Evolutionary conservation across 2,888 invertebrate species (phyloP).

Genomic region (Leptinotarsa juncta): DNA sequence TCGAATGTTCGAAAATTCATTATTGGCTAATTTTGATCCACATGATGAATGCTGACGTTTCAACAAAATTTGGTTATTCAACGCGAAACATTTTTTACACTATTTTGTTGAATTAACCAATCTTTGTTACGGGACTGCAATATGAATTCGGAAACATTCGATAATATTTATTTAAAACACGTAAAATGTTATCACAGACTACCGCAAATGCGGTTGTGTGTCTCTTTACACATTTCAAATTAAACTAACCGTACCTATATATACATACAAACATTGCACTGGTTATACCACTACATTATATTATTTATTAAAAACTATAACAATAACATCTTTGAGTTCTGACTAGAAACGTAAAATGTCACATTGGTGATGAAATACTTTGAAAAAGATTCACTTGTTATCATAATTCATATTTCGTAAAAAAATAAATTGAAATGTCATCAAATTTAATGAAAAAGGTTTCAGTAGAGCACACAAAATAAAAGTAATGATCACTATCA

Average conservation of each 20-base stretch:
- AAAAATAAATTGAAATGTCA: no score
- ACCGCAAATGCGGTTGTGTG: conserved; percentile 59
- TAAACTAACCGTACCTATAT: conserved; percentile 47
- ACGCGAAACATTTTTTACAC: no score
- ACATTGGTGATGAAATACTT: conserved; percentile 15
- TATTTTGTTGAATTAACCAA: neutral
- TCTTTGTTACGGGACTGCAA: neutral
- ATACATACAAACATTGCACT: conserved; percentile 58
- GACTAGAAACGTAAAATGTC: conserved; percentile 45
- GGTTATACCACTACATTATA: conserved; percentile 44
- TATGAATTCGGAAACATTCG: conserved; percentile 22
- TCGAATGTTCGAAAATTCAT: neutral
- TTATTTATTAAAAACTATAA: conserved; percentile 31
- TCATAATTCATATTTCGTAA: neutral
- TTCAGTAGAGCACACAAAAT: no score
- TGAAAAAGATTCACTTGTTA: neutral
- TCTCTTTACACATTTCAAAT: conserved; percentile 58
- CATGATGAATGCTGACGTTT: no score
- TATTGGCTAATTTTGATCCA: neutral
- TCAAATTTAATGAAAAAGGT: no score
- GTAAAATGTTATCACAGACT: conserved; percentile 63
- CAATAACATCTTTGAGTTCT: conserved; percentile 41
- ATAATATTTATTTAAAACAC: conserved; percentile 54
- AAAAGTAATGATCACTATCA: no score
- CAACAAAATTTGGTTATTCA: no score